phyloP scores from a whole-genome alignment of 2,888 invertebrate species.

The Abrostola triplasia region DNA sequence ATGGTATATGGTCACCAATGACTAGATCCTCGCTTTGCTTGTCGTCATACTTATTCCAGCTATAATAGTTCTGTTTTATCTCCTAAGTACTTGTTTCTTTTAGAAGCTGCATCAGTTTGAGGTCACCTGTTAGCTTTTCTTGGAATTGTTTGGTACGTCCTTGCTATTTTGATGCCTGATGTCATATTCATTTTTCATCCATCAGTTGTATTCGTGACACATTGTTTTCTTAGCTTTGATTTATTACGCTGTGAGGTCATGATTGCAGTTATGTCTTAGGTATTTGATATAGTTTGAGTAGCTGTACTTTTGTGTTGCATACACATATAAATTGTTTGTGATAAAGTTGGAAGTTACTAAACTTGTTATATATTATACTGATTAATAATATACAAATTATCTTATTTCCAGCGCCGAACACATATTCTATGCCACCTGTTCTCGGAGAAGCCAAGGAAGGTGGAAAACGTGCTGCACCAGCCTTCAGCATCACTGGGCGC shows the following conservation, averaged over 20 bases:
- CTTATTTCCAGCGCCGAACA: slow-evolving; percentile 92
- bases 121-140: slow-evolving; percentile 20
- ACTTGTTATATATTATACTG: not conserved
- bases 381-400: slow-evolving; percentile 11
- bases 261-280: slow-evolving; percentile 7
- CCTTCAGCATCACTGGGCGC: slow-evolving; percentile 95
- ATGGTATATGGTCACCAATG: not conserved
- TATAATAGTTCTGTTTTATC: not conserved
- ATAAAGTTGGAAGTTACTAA: no score
- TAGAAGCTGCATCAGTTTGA: slow-evolving; percentile 7
- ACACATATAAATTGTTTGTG: no score
- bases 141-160: slow-evolving; percentile 12
- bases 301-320: no score
- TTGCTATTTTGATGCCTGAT: slow-evolving; percentile 31
- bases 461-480: slow-evolving; percentile 92
- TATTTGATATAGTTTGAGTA: not conserved
- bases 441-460: slow-evolving; percentile 89
- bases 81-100: slow-evolving; percentile 2
- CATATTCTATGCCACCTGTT: slow-evolving; percentile 95
- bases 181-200: slow-evolving; percentile 41
- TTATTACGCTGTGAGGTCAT: slow-evolving; percentile 34
- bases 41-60: slow-evolving; percentile 20
- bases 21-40: slow-evolving; percentile 6
- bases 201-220: slow-evolving; percentile 38
- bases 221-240: slow-evolving; percentile 38